These are phyloP conservation scores for Corapipo altera DNA, from an alignment of 2,113 vertebrate genomes.

Conservation along the genomic window DNA sequence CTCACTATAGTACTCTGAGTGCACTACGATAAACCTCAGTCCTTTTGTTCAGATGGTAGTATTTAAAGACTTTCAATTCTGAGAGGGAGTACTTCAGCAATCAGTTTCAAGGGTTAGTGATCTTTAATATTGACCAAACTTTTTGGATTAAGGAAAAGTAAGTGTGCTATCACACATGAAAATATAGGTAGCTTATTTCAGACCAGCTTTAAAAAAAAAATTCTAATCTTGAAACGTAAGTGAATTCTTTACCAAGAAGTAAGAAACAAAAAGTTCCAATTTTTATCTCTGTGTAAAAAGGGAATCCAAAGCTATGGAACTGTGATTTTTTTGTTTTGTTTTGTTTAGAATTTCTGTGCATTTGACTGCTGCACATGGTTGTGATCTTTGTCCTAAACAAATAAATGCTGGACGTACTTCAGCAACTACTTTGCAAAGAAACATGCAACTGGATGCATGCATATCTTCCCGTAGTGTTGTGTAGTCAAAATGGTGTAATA, in stretches of 20 bases:
- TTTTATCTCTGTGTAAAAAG: neutral
- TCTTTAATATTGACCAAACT: neutral
- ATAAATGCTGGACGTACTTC: neutral
- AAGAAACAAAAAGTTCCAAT: neutral
- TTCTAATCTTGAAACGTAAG: neutral
- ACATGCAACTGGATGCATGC: neutral
- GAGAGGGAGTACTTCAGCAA: neutral
- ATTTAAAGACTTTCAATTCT: neutral
- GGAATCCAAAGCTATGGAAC: too few relatives aligned
- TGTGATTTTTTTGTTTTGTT: too few relatives aligned
- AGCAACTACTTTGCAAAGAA: neutral
- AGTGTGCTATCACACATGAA: rapidly evolving
- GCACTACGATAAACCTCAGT: neutral
- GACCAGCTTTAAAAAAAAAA: neutral
- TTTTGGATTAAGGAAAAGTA: neutral
- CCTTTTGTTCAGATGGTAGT: neutral
- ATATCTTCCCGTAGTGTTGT: rapidly evolving
- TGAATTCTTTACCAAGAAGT: neutral
- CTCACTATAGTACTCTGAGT: neutral
- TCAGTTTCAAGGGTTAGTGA: neutral
- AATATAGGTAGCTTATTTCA: neutral
- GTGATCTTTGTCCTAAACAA: neutral
- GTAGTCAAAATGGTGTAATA: neutral
- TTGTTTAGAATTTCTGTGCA: neutral
- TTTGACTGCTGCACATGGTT: neutral